Base-by-base conservation (phyloP, 2,113 vertebrate genomes). In the Nesospiza acunhae region DNA sequence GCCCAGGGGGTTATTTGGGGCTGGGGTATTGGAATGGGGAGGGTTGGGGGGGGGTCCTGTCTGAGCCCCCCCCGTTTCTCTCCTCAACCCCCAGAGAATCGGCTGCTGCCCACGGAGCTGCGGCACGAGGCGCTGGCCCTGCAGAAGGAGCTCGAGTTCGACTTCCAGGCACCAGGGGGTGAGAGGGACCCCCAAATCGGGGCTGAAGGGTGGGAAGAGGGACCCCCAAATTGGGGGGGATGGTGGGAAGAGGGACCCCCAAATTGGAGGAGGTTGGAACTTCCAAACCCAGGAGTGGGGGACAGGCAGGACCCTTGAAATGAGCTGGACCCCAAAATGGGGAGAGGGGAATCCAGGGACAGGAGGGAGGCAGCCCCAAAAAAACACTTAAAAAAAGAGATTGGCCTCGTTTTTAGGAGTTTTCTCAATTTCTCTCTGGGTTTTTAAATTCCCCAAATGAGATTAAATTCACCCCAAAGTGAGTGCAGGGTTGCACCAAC, bases 351-450 rank as follows among this genome's bases (percentile, higher is more conserved):
- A 12, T 15, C 3, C 4, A 33, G 52, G 10, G 30, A 2, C 26
- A 10, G 20, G 39, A 23, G 9, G 2, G 14, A 28, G 15, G 7
- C 31, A 67, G 4, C 21, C 27, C 21, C 10, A 4, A 33, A 10
- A 21, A 46, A 31, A 6, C 3, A 7, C 1, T 5, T 11, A 2
- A 46, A n/a, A n/a, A 21, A 21, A 16, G 3, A 13, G 11, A 1
- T 0, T 8, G 23, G 5, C 0, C 2, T 2, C 9, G 8, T 7
- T 2, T 33, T 41, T 2, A 6, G 13, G 7, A 6, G 0, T 42
- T 52, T 35, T 2, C 8, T 3, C 3, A 20, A 44, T 20, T 60
- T 44, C 1, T 1, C 1, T 6, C 4, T 2, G 6, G 3, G 5
- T 5, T 35, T 72, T 30, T 19, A 2, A 24, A 20, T 28, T 27